Conservation (phyloP, 1,140 invertebrate genomes). For the Zaprionus davidi region DNA sequence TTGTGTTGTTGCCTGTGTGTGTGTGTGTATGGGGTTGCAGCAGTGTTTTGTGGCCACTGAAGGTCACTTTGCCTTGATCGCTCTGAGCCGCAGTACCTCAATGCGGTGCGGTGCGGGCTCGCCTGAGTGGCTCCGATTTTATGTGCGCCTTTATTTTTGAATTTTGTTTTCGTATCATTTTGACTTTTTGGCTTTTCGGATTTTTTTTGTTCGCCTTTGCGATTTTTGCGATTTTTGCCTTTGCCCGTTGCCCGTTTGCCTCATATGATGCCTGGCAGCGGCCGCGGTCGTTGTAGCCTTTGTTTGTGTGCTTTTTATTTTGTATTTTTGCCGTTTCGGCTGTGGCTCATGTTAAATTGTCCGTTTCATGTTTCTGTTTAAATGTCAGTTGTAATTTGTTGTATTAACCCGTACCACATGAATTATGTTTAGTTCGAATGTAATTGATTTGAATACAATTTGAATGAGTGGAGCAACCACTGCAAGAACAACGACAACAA, state of each 20-base stretch:
- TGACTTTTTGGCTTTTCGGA: slow-evolving; percentile 39
- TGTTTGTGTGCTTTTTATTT: slow-evolving; percentile 48
- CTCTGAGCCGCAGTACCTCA: slow-evolving; percentile 8
- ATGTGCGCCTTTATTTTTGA: slow-evolving; percentile 69
- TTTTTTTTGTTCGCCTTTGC: slow-evolving; percentile 17
- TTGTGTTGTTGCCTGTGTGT: slow-evolving; percentile 27
- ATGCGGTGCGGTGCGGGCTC: slow-evolving; percentile 32
- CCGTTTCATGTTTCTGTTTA: slow-evolving; percentile 81
- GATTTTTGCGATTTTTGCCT: slow-evolving; percentile 20
- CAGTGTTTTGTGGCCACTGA: slow-evolving; percentile 67
- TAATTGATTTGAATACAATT: slow-evolving; percentile 83
- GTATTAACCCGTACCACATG: slow-evolving; percentile 82
- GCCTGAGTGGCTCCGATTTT: slow-evolving; percentile 68
- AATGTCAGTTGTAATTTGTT: slow-evolving; percentile 83
- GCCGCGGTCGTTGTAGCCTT: slow-evolving; percentile 42
- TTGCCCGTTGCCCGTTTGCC: slow-evolving; percentile 37
- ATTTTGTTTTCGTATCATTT: slow-evolving; percentile 62
- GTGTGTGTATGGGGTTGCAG: slow-evolving; percentile 56
- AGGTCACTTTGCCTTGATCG: slow-evolving; percentile 69
- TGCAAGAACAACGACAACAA: slow-evolving; percentile 59
- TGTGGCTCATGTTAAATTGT: slow-evolving; percentile 78
- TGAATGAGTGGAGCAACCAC: slow-evolving; percentile 66
- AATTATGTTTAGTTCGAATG: slow-evolving; percentile 83
- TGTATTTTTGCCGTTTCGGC: slow-evolving; percentile 36
- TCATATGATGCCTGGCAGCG: slow-evolving; percentile 66